Evolutionary conservation across 1,140 invertebrate genomes (phyloP).

Genomic region (Drosophila kohkoa): DNA sequence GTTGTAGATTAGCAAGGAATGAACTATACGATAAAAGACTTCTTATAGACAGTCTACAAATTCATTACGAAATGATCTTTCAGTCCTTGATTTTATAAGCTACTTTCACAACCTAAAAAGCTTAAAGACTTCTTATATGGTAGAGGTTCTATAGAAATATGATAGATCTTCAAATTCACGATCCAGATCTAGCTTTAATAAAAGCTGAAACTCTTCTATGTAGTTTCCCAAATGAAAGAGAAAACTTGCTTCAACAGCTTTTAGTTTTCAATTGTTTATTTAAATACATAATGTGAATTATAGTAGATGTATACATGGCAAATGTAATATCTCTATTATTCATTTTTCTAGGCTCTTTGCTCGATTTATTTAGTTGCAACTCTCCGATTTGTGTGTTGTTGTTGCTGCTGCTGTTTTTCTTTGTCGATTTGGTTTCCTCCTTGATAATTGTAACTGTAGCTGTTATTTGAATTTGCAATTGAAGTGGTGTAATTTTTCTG

Average conservation of each 20-base stretch:
- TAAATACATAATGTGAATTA: slow-evolving; percentile 81
- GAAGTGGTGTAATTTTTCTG: slow-evolving; percentile 36
- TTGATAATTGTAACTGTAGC: slow-evolving; percentile 36
- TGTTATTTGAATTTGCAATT: slow-evolving; percentile 37
- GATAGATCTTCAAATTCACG: no score
- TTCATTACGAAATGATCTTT: no score
- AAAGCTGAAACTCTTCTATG: no score
- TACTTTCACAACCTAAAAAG: no score
- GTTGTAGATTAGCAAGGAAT: no score
- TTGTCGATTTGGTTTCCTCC: slow-evolving; percentile 28
- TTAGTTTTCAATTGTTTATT: slow-evolving; percentile 75
- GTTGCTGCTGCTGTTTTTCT: slow-evolving; percentile 9
- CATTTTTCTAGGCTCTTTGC: slow-evolving; percentile 66
- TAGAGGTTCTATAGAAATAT: no score
- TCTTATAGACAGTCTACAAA: no score
- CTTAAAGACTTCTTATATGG: no score
- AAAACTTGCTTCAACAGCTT: not conserved
- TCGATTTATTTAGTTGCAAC: slow-evolving; percentile 23
- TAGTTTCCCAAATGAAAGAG: not conserved
- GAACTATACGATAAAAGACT: no score
- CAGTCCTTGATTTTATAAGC: no score
- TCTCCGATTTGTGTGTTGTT: slow-evolving; percentile 23
- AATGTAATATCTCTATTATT: slow-evolving; percentile 68
- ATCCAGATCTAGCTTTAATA: no score
- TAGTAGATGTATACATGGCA: slow-evolving; percentile 75